Evolutionary conservation across 2,888 invertebrate species (phyloP), one percentile per base, ranked within the genome.

Genomic region (Trimorus sp.): DNA sequence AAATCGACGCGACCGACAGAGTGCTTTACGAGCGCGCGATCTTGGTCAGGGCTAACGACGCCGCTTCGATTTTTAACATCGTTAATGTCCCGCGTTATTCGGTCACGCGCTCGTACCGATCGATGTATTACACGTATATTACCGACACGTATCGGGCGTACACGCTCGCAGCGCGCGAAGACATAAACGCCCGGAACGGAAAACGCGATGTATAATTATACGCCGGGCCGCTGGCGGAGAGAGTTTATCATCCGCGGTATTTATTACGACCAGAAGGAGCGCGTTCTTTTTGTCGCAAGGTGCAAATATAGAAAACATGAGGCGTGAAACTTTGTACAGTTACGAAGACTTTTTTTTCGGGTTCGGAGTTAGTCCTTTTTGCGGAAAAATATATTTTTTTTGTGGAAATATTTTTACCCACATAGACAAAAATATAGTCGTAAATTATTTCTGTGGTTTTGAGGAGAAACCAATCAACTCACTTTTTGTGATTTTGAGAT

Each of bases 21-120:
- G 76, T 73, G 63, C 68, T 73, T 79, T 79, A 69, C 79, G 76
- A 68, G 71, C 79, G 73, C 79, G 79, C 76, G 79, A 82, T 79
- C 76, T 76, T 82, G 79, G 79, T 69, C 71, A 70, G 70, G 68
- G 75, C 71, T 69, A 76, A 79, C 76, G 76, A 76, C 76, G 79
- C 73, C 68, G 53, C 42, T 71, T 79, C 73, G 74, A 71, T 75
- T 79, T 79, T 76, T 75, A 76, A 71, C 79, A 76, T 59, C 76
- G 66, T 73, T 76, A 83, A 83, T 83, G 60, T 79, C 76, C 70
- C 68, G 59, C 76, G 73, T 76, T 73, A 69, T 60, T 68, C 66
- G 60, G 69, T 74, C 70, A 69, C 63, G 65, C 78, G 73, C 69
- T 59, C 51, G 48, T 48, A n/a, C 37, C 38, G 59, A 66, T 75